phyloP scores from a whole-genome alignment of 2,797 vertebrate genomes.

The Eleutherodactylus coqui region DNA sequence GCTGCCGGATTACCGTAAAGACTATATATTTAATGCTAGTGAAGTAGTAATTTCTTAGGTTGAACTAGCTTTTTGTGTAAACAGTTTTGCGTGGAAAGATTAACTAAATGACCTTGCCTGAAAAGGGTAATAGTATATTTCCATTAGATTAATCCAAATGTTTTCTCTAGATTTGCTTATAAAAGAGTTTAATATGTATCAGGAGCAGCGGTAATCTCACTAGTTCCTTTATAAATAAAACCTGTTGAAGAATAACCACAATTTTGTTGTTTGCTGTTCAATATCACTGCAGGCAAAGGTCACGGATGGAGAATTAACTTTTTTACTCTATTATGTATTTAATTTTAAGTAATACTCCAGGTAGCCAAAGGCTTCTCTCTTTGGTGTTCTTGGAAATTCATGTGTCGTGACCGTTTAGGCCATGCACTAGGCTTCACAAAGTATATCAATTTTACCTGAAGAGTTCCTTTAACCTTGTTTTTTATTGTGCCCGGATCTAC shows the following conservation, averaged over 20 bases:
- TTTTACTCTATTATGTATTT: neutral
- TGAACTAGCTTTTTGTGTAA: slow-evolving; percentile 36
- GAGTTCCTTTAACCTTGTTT: neutral
- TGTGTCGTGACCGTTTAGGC: too few relatives aligned
- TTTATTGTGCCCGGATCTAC: neutral
- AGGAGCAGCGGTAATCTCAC: neutral
- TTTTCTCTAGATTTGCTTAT: slow-evolving; percentile 23
- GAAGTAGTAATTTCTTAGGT: neutral
- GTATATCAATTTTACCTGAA: neutral
- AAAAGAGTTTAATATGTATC: slow-evolving; percentile 6
- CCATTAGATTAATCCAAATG: slow-evolving; percentile 26
- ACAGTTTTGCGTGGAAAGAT: slow-evolving; percentile 34
- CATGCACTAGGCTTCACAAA: neutral
- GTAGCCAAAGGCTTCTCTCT: neutral
- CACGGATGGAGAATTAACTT: neutral
- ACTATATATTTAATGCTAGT: neutral
- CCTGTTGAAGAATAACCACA: neutral
- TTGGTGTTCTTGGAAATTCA: too few relatives aligned
- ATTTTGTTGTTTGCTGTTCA: neutral
- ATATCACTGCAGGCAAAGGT: neutral
- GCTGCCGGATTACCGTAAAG: neutral
- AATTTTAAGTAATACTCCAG: neutral
- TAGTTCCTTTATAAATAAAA: neutral
- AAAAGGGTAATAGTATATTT: slow-evolving; percentile 25
- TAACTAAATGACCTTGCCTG: slow-evolving; percentile 30